A percentile compares a stretch with the other conserved stretches of the same genome.
These are phyloP conservation scores for Epizoanthus rinbou DNA, from an alignment of 92 coral and sea anemone genomes.

Conservation along the genomic window DNA sequence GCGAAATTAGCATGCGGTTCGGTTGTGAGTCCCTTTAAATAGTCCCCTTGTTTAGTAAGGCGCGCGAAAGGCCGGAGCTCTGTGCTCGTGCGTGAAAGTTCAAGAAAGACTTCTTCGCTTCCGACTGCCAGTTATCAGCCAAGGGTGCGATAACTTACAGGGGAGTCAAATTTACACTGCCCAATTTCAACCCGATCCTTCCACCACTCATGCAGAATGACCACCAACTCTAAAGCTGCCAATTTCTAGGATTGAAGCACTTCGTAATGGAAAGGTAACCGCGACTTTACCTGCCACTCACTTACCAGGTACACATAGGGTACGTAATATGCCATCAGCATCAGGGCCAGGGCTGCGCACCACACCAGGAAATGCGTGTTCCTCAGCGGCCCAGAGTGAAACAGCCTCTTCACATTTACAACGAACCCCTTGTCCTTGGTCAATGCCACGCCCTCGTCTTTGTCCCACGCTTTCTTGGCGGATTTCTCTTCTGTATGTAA, in stretches of 20 bases:
- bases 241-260: neutral
- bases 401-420: constrained; percentile 15
- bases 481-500: constrained; percentile 44
- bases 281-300: neutral
- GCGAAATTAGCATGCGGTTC: neutral
- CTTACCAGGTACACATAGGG: constrained; percentile 93
- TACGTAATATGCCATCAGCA: constrained; percentile 77
- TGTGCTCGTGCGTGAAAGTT: neutral
- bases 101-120: neutral
- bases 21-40: neutral
- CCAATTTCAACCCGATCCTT: constrained; percentile 24
- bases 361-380: constrained; percentile 80
- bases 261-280: neutral
- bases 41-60: neutral
- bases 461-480: constrained; percentile 7
- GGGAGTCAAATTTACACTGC: constrained; percentile 19
- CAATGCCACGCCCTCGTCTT: constrained; percentile 19
- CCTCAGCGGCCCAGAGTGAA: constrained; percentile 69
- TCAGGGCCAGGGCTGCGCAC: constrained; percentile 63
- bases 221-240: neutral
- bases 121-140: constrained; percentile 36
- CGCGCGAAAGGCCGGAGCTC: neutral
- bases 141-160: constrained; percentile 10
- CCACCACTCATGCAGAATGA: neutral
- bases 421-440: constrained; percentile 28